These are phyloP conservation scores for Yponomeuta evonymella DNA, from an alignment of 2,888 invertebrate species.

Conservation along the genomic window DNA sequence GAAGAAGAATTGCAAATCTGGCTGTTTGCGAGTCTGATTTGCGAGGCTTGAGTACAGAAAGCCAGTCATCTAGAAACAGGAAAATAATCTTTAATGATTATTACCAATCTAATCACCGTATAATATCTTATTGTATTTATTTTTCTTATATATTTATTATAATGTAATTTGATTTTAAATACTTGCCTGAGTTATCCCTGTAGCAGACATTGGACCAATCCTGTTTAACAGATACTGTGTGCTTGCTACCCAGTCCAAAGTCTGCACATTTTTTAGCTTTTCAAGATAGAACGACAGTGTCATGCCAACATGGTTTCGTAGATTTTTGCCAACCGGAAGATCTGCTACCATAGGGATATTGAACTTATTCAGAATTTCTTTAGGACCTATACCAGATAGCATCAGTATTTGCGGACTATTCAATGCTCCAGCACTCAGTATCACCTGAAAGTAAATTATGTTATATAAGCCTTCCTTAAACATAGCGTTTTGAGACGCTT, in stretches of 20 bases:
- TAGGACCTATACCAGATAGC: conserved; percentile 80
- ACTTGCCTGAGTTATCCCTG: conserved; percentile 77
- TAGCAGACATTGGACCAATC: conserved; percentile 77
- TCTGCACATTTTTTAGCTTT: conserved; percentile 57
- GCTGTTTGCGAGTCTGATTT: conserved; percentile 65
- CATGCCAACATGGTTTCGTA: conserved; percentile 79
- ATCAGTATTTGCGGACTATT: conserved; percentile 79
- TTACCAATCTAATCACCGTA: background rate
- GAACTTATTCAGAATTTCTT: conserved; percentile 61
- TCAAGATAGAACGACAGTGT: conserved; percentile 68
- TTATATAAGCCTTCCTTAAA: background rate
- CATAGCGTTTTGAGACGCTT: background rate
- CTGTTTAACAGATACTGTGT: conserved; percentile 72
- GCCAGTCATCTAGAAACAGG: conserved; percentile 61
- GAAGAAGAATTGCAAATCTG: conserved; percentile 81
- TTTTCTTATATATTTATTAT: background rate
- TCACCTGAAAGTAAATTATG: conserved; percentile 48
- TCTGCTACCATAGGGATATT: conserved; percentile 74
- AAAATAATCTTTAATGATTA: background rate
- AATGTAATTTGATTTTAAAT: background rate
- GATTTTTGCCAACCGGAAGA: conserved; percentile 78
- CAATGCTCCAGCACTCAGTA: conserved; percentile 78
- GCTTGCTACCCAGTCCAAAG: conserved; percentile 75
- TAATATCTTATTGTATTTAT: background rate
- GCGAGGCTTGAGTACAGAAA: conserved; percentile 76